Conservation (phyloP, 2,888 invertebrate genomes). For the Chelonus formosanus region DNA sequence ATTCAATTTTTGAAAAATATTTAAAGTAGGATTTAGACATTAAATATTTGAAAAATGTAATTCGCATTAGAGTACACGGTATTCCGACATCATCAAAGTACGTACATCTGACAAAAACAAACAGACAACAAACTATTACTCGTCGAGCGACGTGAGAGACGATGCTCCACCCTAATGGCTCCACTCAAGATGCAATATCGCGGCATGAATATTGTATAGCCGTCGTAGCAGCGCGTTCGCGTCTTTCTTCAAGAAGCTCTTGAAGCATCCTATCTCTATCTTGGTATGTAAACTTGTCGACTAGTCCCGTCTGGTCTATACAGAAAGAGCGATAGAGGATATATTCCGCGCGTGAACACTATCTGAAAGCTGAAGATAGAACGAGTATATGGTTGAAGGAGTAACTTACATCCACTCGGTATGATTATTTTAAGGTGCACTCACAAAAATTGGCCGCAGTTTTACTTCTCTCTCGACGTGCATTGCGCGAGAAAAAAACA, state of each 20-base stretch:
- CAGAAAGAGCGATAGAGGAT: neutral
- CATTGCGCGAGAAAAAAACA: slow-evolving; percentile 1
- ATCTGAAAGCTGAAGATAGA: slow-evolving; percentile 1
- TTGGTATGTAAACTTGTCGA: slow-evolving; percentile 22
- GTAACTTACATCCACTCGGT: slow-evolving; percentile 33
- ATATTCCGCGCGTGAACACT: slow-evolving; percentile 7
- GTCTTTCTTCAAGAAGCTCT: slow-evolving; percentile 24
- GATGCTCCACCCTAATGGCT: slow-evolving; percentile 55
- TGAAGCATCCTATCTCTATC: neutral
- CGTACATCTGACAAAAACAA: slow-evolving; percentile 35
- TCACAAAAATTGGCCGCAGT: slow-evolving; percentile 57
- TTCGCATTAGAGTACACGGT: slow-evolving; percentile 4
- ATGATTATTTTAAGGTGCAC: slow-evolving; percentile 62
- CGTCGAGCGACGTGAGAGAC: slow-evolving; percentile 44
- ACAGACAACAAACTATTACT: slow-evolving; percentile 51
- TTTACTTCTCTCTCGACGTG: slow-evolving; percentile 28
- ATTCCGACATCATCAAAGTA: slow-evolving; percentile 18
- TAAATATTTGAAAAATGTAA: neutral
- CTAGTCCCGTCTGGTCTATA: neutral
- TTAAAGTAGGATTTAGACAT: too few relatives aligned
- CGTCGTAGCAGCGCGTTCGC: slow-evolving; percentile 25
- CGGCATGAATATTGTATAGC: slow-evolving; percentile 60
- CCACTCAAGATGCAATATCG: slow-evolving; percentile 61
- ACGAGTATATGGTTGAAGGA: slow-evolving; percentile 5
- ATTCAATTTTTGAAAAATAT: neutral